phyloP scores from a whole-genome alignment of 2,113 vertebrate genomes.

The Oxygymnocypris stewartii region DNA sequence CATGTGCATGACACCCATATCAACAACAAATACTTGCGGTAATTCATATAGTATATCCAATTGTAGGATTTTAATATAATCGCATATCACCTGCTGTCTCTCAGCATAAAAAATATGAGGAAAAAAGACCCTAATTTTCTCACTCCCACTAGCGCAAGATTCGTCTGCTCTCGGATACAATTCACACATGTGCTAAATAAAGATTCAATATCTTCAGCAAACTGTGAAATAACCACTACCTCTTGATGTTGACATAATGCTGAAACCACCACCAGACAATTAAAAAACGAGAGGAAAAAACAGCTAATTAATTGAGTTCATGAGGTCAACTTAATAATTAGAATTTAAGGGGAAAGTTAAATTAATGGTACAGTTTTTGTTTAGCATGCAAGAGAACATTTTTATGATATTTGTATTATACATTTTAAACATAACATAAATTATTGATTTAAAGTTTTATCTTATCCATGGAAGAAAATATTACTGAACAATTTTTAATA shows the following conservation, averaged over 20 bases:
- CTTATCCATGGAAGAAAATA: not conserved
- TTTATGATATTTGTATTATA: not conserved
- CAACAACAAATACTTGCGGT: not conserved
- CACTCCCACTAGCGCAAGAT: conserved; percentile 12
- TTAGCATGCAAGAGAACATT: not conserved
- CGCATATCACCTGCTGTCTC: not conserved
- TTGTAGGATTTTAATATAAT: not conserved
- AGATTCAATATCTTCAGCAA: not conserved
- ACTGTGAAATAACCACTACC: not conserved
- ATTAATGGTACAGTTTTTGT: not conserved
- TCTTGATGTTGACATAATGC: not conserved
- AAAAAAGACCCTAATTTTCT: conserved; percentile 11
- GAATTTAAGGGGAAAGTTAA: not conserved
- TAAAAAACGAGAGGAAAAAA: not conserved
- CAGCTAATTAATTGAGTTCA: not conserved
- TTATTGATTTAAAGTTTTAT: not conserved
- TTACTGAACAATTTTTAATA: too few species aligned
- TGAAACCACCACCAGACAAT: not conserved
- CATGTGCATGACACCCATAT: not conserved
- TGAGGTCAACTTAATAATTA: not conserved
- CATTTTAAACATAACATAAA: not conserved
- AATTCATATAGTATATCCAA: not conserved
- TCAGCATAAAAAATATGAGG: conserved; percentile 11
- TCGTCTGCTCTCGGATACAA: conserved; percentile 18
- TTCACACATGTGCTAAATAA: conserved; percentile 25